Percentiles rank a stretch among this genome's conserved stretches.
These are phyloP conservation scores for Harpalus rufipes DNA, from an alignment of 2,888 invertebrate genomes.

Conservation along the genomic window DNA sequence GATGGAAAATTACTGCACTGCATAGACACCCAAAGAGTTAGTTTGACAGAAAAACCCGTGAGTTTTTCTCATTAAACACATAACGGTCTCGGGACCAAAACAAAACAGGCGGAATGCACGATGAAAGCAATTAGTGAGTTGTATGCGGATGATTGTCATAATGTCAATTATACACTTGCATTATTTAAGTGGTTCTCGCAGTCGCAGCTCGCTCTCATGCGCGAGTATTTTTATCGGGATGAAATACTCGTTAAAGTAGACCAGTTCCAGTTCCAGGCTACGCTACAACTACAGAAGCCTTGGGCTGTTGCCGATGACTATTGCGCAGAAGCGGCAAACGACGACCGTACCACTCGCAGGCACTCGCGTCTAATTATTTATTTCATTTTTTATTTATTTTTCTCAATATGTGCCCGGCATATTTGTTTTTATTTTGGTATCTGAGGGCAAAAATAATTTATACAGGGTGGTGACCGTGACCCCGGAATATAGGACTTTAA, in stretches of 20 bases:
- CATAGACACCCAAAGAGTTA: too few relatives aligned
- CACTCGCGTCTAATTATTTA: too few relatives aligned
- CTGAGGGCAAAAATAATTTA: too few relatives aligned
- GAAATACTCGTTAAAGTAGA: conserved; percentile 64
- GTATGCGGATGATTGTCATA: conserved; percentile 61
- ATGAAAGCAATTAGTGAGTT: conserved; percentile 32
- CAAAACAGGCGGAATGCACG: conserved; percentile 36
- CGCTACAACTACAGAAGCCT: background rate
- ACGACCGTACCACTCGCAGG: background rate
- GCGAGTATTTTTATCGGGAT: conserved; percentile 54
- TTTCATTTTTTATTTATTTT: too few relatives aligned
- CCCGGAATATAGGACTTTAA: too few relatives aligned
- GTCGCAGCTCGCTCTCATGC: conserved; percentile 22
- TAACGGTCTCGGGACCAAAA: conserved; percentile 39
- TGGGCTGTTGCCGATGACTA: conserved; percentile 24
- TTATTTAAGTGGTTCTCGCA: conserved; percentile 73
- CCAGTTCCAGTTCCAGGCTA: conserved; percentile 34
- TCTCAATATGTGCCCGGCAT: too few relatives aligned
- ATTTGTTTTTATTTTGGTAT: too few relatives aligned
- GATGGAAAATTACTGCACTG: too few relatives aligned
- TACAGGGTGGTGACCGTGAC: too few relatives aligned
- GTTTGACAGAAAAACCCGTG: background rate
- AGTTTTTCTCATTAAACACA: conserved; percentile 26
- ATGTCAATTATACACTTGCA: conserved; percentile 73
- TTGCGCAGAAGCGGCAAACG: background rate